Percentiles rank a stretch among this genome's conserved stretches.
Conservation (phyloP, 2,888 invertebrate genomes). For the Margaritifera margaritifera region DNA sequence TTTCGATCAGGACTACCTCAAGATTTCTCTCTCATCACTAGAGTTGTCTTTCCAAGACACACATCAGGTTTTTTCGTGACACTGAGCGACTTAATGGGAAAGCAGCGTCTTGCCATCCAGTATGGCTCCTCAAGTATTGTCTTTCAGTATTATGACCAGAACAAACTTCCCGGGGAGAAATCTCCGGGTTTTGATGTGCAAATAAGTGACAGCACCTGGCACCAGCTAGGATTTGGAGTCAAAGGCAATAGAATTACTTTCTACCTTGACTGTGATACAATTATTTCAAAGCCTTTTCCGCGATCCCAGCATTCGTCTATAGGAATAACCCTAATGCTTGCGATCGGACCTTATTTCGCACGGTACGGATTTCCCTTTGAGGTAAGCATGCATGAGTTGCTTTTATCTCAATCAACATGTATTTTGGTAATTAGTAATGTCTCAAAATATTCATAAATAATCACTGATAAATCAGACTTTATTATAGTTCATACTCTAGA, state of each 20-base stretch:
- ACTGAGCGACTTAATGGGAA: constrained; percentile 45
- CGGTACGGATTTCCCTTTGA: no score
- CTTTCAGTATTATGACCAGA: constrained; percentile 29
- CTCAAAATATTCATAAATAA: no score
- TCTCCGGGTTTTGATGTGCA: constrained; percentile 38
- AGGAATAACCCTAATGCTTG: no score
- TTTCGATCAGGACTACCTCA: constrained; percentile 45
- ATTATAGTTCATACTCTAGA: no score
- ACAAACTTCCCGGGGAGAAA: constrained; percentile 27
- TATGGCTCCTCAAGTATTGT: constrained; percentile 12
- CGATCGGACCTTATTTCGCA: background rate
- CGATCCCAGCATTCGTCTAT: constrained; percentile 12
- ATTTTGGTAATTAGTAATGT: no score
- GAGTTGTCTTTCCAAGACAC: constrained; percentile 24
- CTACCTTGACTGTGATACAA: constrained; percentile 46
- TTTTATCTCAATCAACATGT: no score
- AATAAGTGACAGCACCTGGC: constrained; percentile 49
- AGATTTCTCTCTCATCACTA: constrained; percentile 50
- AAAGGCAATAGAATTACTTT: constrained; percentile 35
- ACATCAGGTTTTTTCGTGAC: constrained; percentile 47
- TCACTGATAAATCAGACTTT: no score
- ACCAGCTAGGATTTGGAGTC: constrained; percentile 47
- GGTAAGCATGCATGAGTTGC: no score
- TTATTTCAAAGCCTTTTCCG: constrained; percentile 19
- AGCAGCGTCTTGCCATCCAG: constrained; percentile 37